These are phyloP conservation scores for Lathamus discolor DNA, from an alignment of 2,113 vertebrate genomes.

Conservation along the genomic window DNA sequence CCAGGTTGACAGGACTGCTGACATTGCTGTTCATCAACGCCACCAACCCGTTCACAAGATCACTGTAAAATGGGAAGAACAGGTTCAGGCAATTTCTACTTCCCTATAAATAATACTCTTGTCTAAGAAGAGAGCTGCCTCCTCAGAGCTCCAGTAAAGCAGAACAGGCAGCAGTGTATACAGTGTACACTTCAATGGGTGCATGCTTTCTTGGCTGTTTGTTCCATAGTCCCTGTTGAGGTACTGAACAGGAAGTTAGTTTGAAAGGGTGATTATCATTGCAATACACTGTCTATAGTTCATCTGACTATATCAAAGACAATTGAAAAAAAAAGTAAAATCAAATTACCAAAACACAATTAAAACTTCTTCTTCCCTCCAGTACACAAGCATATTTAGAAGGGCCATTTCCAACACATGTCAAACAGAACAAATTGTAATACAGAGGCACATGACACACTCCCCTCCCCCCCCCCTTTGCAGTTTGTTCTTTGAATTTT, in stretches of 20 bases:
- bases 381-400: neutral
- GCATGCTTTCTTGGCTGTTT: neutral
- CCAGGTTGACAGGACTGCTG: constrained; percentile 98
- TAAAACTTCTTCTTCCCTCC: neutral
- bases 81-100: neutral
- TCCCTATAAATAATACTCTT: neutral
- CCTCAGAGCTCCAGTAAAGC: neutral
- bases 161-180: neutral
- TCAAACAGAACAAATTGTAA: neutral
- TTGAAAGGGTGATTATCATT: neutral
- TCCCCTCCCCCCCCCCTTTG: neutral
- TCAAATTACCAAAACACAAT: neutral
- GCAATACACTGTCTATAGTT: neutral
- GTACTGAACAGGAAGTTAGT: neutral
- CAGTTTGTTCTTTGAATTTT: neutral
- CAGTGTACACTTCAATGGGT: neutral
- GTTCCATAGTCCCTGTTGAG: neutral
- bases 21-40: constrained; percentile 98
- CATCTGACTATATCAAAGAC: neutral
- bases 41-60: constrained; percentile 96
- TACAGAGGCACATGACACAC: neutral
- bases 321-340: neutral
- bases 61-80: constrained; percentile 74
- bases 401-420: neutral
- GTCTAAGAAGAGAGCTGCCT: neutral